phyloP scores from a whole-genome alignment of 2,113 vertebrate genomes.

The Phaethornis superciliosus region DNA sequence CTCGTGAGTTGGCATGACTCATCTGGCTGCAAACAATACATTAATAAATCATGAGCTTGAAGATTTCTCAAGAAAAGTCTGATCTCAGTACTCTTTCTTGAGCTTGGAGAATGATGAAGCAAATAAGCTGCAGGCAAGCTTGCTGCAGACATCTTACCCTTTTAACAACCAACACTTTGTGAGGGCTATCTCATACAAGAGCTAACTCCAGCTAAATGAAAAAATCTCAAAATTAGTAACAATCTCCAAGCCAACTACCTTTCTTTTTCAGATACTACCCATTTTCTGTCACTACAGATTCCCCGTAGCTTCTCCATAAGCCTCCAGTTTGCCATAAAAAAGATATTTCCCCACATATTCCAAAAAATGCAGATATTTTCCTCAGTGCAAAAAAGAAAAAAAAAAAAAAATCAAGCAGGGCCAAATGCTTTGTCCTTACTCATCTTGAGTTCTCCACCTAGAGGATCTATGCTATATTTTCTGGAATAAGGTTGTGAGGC shows the following conservation, averaged over 20 bases:
- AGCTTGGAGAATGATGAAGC: neutral
- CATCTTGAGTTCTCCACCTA: neutral
- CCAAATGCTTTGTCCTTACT: neutral
- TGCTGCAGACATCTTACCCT: neutral
- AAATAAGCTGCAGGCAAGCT: neutral
- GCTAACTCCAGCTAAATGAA: neutral
- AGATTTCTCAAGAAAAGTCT: constrained; percentile 3
- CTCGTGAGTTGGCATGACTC: neutral
- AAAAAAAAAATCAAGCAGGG: neutral
- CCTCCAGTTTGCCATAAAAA: neutral
- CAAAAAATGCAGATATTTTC: neutral
- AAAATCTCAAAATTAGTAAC: neutral
- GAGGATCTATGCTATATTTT: neutral
- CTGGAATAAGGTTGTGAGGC: neutral
- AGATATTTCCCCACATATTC: neutral
- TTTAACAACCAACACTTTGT: neutral
- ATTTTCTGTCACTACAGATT: neutral
- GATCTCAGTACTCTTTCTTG: neutral
- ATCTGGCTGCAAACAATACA: constrained; percentile 1
- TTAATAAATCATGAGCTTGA: neutral
- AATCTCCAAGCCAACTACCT: neutral
- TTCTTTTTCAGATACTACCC: neutral
- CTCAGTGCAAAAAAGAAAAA: neutral
- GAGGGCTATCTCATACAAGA: neutral
- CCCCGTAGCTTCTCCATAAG: neutral